Percentiles rank a stretch among this genome's conserved stretches.
phyloP scores from a whole-genome alignment of 2,797 vertebrate species.

The Sebastiscus tertius region DNA sequence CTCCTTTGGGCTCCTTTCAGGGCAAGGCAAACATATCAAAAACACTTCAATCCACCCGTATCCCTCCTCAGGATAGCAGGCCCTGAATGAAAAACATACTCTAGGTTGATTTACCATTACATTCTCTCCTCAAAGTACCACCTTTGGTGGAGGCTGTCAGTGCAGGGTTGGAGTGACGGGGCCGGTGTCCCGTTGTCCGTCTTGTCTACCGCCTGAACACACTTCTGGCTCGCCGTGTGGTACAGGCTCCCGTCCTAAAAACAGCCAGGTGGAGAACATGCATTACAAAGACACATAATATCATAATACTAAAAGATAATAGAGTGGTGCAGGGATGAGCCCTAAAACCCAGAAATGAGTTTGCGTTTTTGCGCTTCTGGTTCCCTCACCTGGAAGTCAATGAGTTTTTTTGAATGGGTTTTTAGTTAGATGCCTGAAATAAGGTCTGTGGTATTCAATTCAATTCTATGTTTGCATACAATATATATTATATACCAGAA shows the following conservation, averaged over 20 bases:
- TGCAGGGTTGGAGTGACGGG: constrained; percentile 87
- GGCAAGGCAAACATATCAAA: constrained; percentile 3
- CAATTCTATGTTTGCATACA: too few relatives aligned
- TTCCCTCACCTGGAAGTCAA: neutral
- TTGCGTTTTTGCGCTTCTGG: accelerated
- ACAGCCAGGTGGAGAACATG: neutral
- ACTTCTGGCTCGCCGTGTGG: constrained; percentile 88
- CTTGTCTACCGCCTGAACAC: constrained; percentile 85
- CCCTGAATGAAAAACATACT: neutral
- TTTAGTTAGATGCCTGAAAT: neutral
- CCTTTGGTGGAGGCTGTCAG: constrained; percentile 82
- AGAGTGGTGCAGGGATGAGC: neutral
- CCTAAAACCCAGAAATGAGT: neutral
- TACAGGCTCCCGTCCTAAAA: constrained; percentile 89
- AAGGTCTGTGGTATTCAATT: neutral
- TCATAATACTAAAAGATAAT: neutral
- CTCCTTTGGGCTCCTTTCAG: constrained; percentile 16
- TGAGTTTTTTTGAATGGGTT: neutral
- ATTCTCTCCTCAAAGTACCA: constrained; percentile 93
- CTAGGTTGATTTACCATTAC: constrained; percentile 15
- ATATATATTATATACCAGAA: too few relatives aligned
- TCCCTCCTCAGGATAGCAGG: neutral
- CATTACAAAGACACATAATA: neutral
- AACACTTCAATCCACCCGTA: neutral
- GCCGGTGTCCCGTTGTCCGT: constrained; percentile 79